Base-by-base conservation (phyloP, 2,797 vertebrate genomes). In the Euthynnus affinis region DNA sequence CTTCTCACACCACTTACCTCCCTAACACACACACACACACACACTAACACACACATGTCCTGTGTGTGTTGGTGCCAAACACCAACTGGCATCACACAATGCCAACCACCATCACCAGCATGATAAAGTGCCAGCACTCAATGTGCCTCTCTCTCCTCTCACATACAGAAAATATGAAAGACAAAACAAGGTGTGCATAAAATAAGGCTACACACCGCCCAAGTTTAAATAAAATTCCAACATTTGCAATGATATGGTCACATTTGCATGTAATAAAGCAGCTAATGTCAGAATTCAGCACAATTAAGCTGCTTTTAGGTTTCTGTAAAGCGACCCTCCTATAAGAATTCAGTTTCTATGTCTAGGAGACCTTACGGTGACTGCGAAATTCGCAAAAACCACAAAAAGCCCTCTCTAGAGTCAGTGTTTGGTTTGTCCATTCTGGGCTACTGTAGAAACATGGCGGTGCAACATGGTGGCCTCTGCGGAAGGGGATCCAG, bases 81-180 rank as follows among this genome's bases (percentile, higher is more conserved):
- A 59, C 69, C 57, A 71, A 80, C 85, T 87, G 86, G 77, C 85
- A 80, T 76, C 71, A 72, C 74, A 83, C 78, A 76, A 78, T 58
- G 82, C 74, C 87, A 83, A 66, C 78, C 81, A 69, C 78, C 82
- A 87, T 88, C 88, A 78, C 78, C 80, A 85, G 78, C 78, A 70
- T 78, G 77, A 76, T 66, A 76, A 83, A 87, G 74, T 81, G 76
- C 81, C 86, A 88, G 76, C 74, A 80, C 80, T 74, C 68, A 67
- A 69, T 81, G 80, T 72, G 64, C 75, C 66, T 73, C 67, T 66
- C 68, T 65, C 34, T 42, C 40, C 13, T 42, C 70, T 46, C 56
- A 42, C 40, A 42, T 13, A 42, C 12, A 13, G 4, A 42, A 37
- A 42, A 42, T 25, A 40, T 40, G 13, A 57, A 23, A 29, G 15